Evolutionary conservation across 2,888 invertebrate species (phyloP), one percentile per base, ranked within the genome.

Genomic region (Habroteleia sp.): DNA sequence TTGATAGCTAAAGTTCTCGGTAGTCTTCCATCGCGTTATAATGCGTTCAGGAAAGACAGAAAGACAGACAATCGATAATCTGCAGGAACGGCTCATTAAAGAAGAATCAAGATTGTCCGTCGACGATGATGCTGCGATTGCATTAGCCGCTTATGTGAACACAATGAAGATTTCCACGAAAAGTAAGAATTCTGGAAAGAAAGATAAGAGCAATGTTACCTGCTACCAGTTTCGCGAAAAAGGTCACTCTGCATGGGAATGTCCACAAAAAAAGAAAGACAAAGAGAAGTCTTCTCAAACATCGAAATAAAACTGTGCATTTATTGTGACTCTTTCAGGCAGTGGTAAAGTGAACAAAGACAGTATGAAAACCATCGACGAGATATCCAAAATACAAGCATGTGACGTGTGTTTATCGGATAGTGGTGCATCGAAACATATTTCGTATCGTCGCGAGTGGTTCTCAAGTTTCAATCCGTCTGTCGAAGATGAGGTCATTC

Each of bases 1-100:
- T 33, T 75, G 5, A 65, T 75, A 54, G 52, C 71, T 10, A 75
- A 48, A 20, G 46, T 66, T 13, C 11, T 56, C 11, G 54, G 20
- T 0, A 37, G 52, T 20, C n/a, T 39, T 20, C 62, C 48, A 8
- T 29, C 35, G 2, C 16, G 46, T 1, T 48, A 11, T 17, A 62
- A 46, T n/a, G 35, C 23, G 4, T 27, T 63, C 6, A 46, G 11
- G 7, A 63, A 48, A 6, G 50, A 48, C 27, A 0, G 63, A 27
- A 3, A 25, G 23, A 5, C 63, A 42, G 13, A 56, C 56, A 0
- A 23, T 56, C 0, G 33, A 31, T 5, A 42, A 20, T 8, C 29
- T 56, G 23, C 31, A 56, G 23, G 41, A 56, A 10, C 31, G 56
- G 3, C 54, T 56, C 8, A 58, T 58, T 10, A 58, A 44, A 14